Percentiles rank a stretch among this genome's conserved stretches.
Conservation (phyloP, 2,113 vertebrate species). For the Nesospiza acunhae region DNA sequence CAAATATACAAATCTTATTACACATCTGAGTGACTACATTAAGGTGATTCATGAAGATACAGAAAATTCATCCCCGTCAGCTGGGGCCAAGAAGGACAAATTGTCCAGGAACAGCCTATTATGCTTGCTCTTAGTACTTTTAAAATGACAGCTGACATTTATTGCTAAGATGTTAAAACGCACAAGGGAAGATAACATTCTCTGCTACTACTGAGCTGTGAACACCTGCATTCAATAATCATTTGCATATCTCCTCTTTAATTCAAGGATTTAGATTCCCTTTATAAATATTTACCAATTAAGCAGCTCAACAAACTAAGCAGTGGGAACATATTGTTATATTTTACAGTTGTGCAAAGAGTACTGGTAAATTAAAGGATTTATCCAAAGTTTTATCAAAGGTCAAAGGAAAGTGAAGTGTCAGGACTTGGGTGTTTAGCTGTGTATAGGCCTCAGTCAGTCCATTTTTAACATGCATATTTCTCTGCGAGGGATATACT, state of each 20-base stretch:
- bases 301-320: background rate
- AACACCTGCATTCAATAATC: slow-evolving; percentile 48
- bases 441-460: background rate
- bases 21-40: slow-evolving; percentile 47
- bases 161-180: slow-evolving; percentile 62
- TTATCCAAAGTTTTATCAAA: background rate
- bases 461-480: background rate
- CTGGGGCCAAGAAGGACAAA: slow-evolving; percentile 48
- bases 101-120: slow-evolving; percentile 21
- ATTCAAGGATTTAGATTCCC: slow-evolving; percentile 36
- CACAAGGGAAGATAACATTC: slow-evolving; percentile 36
- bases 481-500: background rate
- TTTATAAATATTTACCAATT: slow-evolving; percentile 56
- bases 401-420: background rate
- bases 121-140: slow-evolving; percentile 53
- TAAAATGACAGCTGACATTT: slow-evolving; percentile 67
- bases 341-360: background rate
- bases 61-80: slow-evolving; percentile 62
- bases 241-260: slow-evolving; percentile 44
- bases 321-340: background rate
- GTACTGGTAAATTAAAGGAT: background rate
- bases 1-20: slow-evolving; percentile 39
- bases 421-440: background rate
- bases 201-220: background rate
- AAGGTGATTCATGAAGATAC: slow-evolving; percentile 66